A percentile compares a stretch with the other conserved stretches of the same genome.
These are phyloP conservation scores for Heteronetta atricapilla DNA, from an alignment of 2,113 vertebrate species.

Conservation along the genomic window DNA sequence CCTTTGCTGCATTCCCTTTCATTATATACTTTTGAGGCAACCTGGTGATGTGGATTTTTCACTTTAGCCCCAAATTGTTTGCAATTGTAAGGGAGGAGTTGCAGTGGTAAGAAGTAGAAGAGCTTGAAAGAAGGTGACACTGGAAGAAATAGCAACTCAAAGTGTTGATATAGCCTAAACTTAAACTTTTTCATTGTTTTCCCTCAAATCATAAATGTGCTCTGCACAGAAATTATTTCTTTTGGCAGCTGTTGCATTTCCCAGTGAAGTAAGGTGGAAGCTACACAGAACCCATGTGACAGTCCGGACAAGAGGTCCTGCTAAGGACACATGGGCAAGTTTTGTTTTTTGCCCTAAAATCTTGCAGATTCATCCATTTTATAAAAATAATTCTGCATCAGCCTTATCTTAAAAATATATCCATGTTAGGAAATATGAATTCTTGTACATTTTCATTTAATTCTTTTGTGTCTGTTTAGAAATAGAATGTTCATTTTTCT, in stretches of 20 bases:
- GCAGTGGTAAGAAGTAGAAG: background rate
- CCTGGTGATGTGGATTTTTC: background rate
- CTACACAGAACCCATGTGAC: background rate
- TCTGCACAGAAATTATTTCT: background rate
- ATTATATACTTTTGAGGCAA: background rate
- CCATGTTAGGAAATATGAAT: background rate
- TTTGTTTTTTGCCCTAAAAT: background rate
- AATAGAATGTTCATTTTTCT: background rate
- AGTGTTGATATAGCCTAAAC: background rate
- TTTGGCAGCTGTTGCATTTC: background rate
- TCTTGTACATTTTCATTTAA: background rate
- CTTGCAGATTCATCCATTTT: background rate
- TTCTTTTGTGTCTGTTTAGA: background rate
- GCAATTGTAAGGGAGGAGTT: background rate
- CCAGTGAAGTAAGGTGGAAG: background rate
- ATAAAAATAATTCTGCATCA: background rate
- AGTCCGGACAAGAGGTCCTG: background rate
- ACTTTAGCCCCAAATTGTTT: background rate
- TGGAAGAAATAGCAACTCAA: background rate
- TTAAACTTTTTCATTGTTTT: background rate
- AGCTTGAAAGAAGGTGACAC: background rate
- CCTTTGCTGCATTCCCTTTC: background rate
- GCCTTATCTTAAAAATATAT: background rate
- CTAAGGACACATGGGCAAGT: rapidly evolving
- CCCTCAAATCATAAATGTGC: background rate